Evolutionary conservation across 1,140 invertebrate genomes (phyloP).

Genomic region (Drosophila nasuta): DNA sequence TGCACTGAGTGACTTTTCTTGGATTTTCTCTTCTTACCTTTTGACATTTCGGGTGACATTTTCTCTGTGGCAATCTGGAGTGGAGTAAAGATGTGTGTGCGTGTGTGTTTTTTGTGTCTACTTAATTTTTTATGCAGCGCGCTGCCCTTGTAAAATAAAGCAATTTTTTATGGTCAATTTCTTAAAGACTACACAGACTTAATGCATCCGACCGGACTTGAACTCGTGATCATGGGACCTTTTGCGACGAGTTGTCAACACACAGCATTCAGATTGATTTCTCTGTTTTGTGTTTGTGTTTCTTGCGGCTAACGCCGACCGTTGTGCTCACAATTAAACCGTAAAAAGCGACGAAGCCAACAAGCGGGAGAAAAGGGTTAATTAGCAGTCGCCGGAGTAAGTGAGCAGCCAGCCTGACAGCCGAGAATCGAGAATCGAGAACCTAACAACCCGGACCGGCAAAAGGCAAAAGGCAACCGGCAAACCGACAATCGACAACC

Average conservation of each 20-base stretch:
- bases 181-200: constrained; percentile 60
- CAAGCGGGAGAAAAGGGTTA: constrained; percentile 61
- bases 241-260: constrained; percentile 65
- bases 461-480: constrained; percentile 24
- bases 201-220: constrained; percentile 50
- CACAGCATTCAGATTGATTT: constrained; percentile 78
- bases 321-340: constrained; percentile 68
- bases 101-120: neutral
- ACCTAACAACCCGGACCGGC: constrained; percentile 11
- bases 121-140: constrained; percentile 5
- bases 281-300: constrained; percentile 48
- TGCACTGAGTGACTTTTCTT: constrained; percentile 9
- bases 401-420: too few relatives aligned
- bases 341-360: constrained; percentile 61
- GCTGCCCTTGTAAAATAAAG: constrained; percentile 66
- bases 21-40: constrained; percentile 46
- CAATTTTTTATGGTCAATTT: constrained; percentile 84
- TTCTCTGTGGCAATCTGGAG: constrained; percentile 25
- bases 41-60: constrained; percentile 38
- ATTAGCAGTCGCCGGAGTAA: constrained; percentile 57
- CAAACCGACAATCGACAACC: neutral
- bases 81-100: neutral
- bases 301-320: constrained; percentile 42
- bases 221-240: constrained; percentile 46
- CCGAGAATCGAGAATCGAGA: constrained; percentile 10